phyloP scores from a whole-genome alignment of 2,888 invertebrate species.

The Serripes groenlandicus region DNA sequence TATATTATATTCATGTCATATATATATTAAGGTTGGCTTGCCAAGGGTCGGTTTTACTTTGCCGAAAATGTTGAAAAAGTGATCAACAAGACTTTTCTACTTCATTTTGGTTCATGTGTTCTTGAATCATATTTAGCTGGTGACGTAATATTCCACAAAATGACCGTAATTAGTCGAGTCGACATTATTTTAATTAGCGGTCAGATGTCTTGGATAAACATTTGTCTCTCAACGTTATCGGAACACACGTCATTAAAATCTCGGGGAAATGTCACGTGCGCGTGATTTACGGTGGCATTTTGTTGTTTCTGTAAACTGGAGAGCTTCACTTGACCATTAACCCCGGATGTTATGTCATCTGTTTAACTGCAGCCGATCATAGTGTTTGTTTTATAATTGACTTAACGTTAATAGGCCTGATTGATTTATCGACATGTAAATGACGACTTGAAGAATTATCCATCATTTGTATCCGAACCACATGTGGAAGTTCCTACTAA shows the following conservation, averaged over 20 bases:
- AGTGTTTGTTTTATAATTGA: conserved; percentile 36
- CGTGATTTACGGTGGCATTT: conserved; percentile 58
- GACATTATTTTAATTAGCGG: conserved; percentile 37
- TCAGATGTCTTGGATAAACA: conserved; percentile 30
- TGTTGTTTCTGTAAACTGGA: conserved; percentile 55
- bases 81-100: too few relatives aligned
- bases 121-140: too few relatives aligned
- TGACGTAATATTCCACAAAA: too few relatives aligned
- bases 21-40: too few relatives aligned
- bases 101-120: too few relatives aligned
- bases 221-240: conserved; percentile 23
- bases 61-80: too few relatives aligned
- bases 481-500: too few relatives aligned
- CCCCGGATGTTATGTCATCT: conserved; percentile 28
- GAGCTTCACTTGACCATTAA: conserved; percentile 35
- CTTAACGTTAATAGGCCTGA: conserved; percentile 16
- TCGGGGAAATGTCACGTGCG: conserved; percentile 46
- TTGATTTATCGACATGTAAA: conserved; percentile 14
- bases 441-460: conserved; percentile 8
- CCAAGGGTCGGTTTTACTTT: too few relatives aligned
- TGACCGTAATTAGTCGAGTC: too few relatives aligned
- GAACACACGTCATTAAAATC: conserved; percentile 16
- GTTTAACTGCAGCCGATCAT: conserved; percentile 1
- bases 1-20: too few relatives aligned
- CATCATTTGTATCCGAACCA: too few relatives aligned